Conservation (phyloP, 2,888 invertebrate genomes). For the Eulithis testata region DNA sequence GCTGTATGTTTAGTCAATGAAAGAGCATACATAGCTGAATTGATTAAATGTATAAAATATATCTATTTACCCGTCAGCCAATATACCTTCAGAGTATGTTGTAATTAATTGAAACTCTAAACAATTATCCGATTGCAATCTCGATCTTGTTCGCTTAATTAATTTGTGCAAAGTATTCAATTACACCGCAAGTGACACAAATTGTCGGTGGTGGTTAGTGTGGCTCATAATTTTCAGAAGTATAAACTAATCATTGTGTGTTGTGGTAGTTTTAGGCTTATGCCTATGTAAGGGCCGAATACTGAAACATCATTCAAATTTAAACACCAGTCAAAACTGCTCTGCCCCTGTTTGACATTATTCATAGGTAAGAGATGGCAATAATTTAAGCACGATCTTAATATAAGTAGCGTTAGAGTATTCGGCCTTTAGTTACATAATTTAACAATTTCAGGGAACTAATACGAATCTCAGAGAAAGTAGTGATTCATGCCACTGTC, state of each 20-base stretch:
- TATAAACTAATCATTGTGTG: background rate
- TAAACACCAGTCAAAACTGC: too few species aligned
- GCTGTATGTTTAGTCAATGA: slow-evolving; percentile 4
- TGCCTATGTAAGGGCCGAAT: slow-evolving; percentile 8
- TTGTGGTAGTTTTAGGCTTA: background rate
- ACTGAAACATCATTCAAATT: too few species aligned
- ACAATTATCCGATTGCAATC: background rate
- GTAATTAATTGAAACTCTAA: too few species aligned
- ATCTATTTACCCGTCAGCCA: too few species aligned
- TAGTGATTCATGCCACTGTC: slow-evolving; percentile 31
- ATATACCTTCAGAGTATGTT: too few species aligned
- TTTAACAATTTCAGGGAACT: slow-evolving; percentile 29
- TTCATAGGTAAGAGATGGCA: too few species aligned
- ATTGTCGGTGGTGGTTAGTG: background rate
- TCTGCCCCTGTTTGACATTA: too few species aligned
- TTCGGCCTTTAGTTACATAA: slow-evolving; percentile 18
- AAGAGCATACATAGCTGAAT: background rate
- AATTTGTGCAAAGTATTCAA: background rate
- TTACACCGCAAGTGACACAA: background rate
- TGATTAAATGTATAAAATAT: too few species aligned
- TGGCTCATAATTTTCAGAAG: background rate
- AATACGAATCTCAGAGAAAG: slow-evolving; percentile 32
- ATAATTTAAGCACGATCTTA: too few species aligned
- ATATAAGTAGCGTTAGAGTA: too few species aligned
- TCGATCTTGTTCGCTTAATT: background rate